Conservation (phyloP, 2,113 vertebrate genomes). For the Harpagus bidentatus region DNA sequence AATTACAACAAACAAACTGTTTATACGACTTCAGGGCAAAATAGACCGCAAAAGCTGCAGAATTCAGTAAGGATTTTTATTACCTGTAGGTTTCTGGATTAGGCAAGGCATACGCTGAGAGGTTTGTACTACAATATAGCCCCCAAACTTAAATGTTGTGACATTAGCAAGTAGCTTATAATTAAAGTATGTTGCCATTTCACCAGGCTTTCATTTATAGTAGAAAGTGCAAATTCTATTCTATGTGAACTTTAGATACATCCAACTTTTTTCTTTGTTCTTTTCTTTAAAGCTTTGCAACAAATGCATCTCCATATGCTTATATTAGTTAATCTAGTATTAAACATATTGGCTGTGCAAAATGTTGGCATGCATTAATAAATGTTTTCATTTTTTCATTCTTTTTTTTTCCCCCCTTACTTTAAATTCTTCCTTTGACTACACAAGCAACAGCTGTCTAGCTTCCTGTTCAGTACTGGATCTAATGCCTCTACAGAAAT, state of each 20-base stretch:
- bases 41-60: background rate
- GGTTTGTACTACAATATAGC: slow-evolving; percentile 47
- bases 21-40: background rate
- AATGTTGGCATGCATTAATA: slow-evolving; percentile 87
- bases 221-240: slow-evolving; percentile 82
- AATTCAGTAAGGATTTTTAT: background rate
- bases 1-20: background rate
- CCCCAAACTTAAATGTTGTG: slow-evolving; percentile 73
- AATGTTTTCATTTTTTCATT: slow-evolving; percentile 83
- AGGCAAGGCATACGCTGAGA: background rate
- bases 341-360: slow-evolving; percentile 84
- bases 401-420: slow-evolving; percentile 63
- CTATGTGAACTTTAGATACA: slow-evolving; percentile 77
- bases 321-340: slow-evolving; percentile 86
- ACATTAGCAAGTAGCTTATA: slow-evolving; percentile 80
- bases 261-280: slow-evolving; percentile 83
- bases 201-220: slow-evolving; percentile 77
- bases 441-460: slow-evolving; percentile 87
- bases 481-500: slow-evolving; percentile 83
- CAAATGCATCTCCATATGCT: slow-evolving; percentile 86
- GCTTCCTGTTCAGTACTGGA: slow-evolving; percentile 81
- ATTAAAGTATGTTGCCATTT: slow-evolving; percentile 80
- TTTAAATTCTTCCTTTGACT: slow-evolving; percentile 84
- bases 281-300: slow-evolving; percentile 84
- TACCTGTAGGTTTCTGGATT: slow-evolving; percentile 21